phyloP scores from a whole-genome alignment of 2,888 invertebrate genomes.

The Luperina testacea region DNA sequence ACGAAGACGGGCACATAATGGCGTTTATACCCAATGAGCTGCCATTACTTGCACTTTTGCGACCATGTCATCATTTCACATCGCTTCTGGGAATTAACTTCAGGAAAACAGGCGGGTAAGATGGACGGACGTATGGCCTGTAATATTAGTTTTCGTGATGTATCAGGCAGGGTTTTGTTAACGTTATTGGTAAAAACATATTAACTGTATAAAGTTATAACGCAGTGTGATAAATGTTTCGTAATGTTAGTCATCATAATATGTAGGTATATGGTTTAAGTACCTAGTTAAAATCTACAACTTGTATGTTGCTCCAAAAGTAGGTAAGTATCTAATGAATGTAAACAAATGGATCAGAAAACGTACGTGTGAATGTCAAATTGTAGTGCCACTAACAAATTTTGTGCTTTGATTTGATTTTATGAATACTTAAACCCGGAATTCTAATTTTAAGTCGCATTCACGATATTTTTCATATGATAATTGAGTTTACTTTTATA shows the following conservation, averaged over 20 bases:
- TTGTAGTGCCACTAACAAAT: too few species aligned
- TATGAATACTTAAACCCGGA: too few species aligned
- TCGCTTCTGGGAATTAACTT: slow-evolving; percentile 36
- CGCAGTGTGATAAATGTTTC: background rate
- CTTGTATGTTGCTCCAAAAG: too few species aligned
- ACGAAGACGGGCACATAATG: slow-evolving; percentile 34
- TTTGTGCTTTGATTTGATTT: too few species aligned
- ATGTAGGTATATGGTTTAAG: too few species aligned
- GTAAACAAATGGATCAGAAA: too few species aligned
- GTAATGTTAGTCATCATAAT: background rate
- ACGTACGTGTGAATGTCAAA: too few species aligned
- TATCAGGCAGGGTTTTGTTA: background rate
- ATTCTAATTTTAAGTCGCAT: too few species aligned
- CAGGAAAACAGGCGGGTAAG: slow-evolving; percentile 22
- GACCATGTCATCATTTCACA: slow-evolving; percentile 59
- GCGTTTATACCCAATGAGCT: slow-evolving; percentile 52
- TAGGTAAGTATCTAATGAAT: too few species aligned
- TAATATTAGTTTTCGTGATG: slow-evolving; percentile 21
- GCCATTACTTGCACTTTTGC: slow-evolving; percentile 57
- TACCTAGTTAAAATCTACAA: too few species aligned
- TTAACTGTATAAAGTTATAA: background rate
- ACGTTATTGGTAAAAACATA: background rate
- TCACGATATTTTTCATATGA: too few species aligned
- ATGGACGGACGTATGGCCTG: slow-evolving; percentile 26
- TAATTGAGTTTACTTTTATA: background rate